phyloP scores from a whole-genome alignment of 2,113 vertebrate genomes.

The Muntiacus reevesi region DNA sequence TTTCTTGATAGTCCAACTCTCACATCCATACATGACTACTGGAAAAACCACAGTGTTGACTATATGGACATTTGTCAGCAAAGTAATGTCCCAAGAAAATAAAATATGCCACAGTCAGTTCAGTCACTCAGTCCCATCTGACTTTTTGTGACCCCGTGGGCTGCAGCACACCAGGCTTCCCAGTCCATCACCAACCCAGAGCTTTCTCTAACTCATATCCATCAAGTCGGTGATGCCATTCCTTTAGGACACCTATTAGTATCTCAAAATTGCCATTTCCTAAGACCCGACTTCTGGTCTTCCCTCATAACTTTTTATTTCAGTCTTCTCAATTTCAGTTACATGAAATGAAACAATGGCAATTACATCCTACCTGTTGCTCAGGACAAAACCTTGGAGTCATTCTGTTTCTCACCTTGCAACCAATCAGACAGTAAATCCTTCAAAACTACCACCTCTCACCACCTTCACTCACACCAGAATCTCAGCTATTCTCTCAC shows the following conservation, averaged over 20 bases:
- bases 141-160: not conserved
- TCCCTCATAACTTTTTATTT: no score
- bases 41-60: no score
- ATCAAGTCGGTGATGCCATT: not conserved
- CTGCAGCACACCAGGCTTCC: not conserved
- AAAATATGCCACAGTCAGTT: not conserved
- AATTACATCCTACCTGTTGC: not conserved
- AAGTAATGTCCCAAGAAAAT: not conserved
- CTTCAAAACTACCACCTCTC: not conserved
- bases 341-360: not conserved
- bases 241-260: not conserved
- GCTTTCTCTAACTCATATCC: not conserved
- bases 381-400: not conserved
- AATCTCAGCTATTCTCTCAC: not conserved
- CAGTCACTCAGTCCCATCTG: not conserved
- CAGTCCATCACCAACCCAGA: not conserved
- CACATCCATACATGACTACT: no score
- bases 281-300: not conserved
- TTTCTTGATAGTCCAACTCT: no score
- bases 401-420: not conserved
- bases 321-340: not conserved
- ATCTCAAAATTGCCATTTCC: not conserved
- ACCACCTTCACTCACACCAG: not conserved
- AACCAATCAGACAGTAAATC: not conserved
- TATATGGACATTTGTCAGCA: no score